Evolutionary conservation across 2,888 invertebrate species (phyloP).

Genomic region (Electrophaes corylata): DNA sequence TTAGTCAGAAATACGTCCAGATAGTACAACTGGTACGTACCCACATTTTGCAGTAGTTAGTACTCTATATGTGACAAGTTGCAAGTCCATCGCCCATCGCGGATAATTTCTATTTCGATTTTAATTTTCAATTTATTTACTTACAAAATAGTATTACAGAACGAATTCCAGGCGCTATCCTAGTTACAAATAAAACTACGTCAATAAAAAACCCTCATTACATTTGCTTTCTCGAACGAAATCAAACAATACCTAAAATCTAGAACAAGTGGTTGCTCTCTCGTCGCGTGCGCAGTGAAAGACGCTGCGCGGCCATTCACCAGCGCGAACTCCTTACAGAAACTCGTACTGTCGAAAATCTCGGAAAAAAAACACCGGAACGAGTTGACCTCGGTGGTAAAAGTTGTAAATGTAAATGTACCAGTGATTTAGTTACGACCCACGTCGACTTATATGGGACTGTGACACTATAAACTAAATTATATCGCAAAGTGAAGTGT

Average conservation of each 20-base stretch:
- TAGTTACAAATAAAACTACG: background rate
- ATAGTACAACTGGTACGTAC: no score
- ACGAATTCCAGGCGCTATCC: no score
- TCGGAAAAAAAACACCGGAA: constrained; percentile 43
- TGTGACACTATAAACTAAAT: constrained; percentile 8
- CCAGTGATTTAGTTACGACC: background rate
- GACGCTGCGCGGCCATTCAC: constrained; percentile 57
- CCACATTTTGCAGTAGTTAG: no score
- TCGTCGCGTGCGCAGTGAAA: constrained; percentile 46
- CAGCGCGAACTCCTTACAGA: constrained; percentile 52
- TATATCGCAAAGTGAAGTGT: constrained; percentile 14
- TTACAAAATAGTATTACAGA: no score
- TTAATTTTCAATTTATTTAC: no score
- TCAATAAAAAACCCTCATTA: background rate
- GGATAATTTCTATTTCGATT: no score
- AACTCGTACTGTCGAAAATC: constrained; percentile 47
- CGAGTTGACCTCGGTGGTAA: constrained; percentile 36
- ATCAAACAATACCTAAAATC: constrained; percentile 33
- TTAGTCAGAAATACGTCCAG: no score
- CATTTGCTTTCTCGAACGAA: constrained; percentile 33
- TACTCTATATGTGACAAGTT: no score
- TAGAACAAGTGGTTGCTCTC: constrained; percentile 43
- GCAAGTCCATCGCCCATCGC: no score
- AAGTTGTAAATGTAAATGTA: constrained; percentile 35
- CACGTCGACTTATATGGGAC: constrained; percentile 17